Base-by-base conservation (phyloP, 2,888 invertebrate species). In the Ceramica pisi region DNA sequence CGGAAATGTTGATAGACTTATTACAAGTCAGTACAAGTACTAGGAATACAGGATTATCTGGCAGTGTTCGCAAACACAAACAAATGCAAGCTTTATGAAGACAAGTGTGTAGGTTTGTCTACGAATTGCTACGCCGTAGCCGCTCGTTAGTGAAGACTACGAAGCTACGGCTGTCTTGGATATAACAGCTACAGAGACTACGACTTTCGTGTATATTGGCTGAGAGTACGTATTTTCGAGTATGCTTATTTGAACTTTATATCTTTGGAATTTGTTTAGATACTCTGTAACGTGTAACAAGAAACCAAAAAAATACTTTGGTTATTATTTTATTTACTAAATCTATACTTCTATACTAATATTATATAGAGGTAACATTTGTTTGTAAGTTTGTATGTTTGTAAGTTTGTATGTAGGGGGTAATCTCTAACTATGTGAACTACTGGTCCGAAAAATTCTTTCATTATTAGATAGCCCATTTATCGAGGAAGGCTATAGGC, bases 121-220 rank as follows among this genome's bases (percentile, higher is more conserved):
- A 64, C 72, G 79, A 64, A 71, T 16, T 12, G 59, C 79, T 79
- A 78, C 79, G 73, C n/a, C 57, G 62, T 75, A 71, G 71, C 2
- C 31, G 60, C 60, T 74, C 55, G 41, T 56, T 60, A 76, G 48
- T 67, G 48, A 19, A n/a, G 31, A 41, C 61, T 69, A 61, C 56
- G 78, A 78, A 19, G 31, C 61, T 70, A 71, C 57, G 57, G 59
- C 38, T 23, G 21, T 46, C 51, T 12, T 72, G 19, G 12, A 41
- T 56, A 48, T n/a, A 74, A 55, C 48, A 8, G 16, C 48, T 65
- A 74, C 46, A 31, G 60, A 46, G 4, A 2, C 46, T 66, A 14
- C 19, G 62, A 46, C 19, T 21, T 10, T 44, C 16, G 16, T 67
- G 56, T 57, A 66, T 19, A 62, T 46, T 44, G 21, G 26, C 12